Evolutionary conservation across 2,113 vertebrate species (phyloP).

Genomic region (Anguilla rostrata): DNA sequence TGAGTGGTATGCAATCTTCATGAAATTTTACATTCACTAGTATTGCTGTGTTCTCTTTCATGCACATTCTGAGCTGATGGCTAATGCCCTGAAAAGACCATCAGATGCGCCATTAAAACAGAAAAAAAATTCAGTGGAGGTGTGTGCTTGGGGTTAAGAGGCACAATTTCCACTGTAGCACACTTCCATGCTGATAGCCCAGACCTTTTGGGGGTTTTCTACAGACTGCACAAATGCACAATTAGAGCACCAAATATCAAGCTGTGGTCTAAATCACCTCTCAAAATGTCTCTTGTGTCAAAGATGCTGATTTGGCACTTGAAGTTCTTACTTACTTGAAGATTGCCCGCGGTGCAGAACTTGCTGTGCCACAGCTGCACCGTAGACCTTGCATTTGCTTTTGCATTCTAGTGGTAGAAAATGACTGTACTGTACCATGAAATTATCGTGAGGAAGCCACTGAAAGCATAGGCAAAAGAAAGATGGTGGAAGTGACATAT

Average conservation of each 20-base stretch:
- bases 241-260: background rate
- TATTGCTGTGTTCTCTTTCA: too few relatives aligned
- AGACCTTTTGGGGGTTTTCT: background rate
- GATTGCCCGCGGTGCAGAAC: too few relatives aligned
- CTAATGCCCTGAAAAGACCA: too few relatives aligned
- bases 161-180: background rate
- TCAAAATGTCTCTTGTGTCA: background rate
- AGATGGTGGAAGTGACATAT: background rate
- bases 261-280: background rate
- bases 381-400: too few relatives aligned
- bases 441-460: background rate
- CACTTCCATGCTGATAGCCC: background rate
- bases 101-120: too few relatives aligned
- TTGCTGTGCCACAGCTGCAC: too few relatives aligned
- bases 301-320: background rate
- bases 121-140: too few relatives aligned
- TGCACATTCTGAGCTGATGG: too few relatives aligned
- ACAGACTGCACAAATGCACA: background rate
- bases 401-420: too few relatives aligned
- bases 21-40: too few relatives aligned
- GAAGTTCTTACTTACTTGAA: background rate
- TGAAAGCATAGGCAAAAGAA: background rate
- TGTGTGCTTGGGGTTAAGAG: too few relatives aligned
- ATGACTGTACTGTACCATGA: background rate
- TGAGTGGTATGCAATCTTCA: too few relatives aligned